These are phyloP conservation scores for Apis cerana DNA, from an alignment of 1,140 invertebrate genomes.

Conservation along the genomic window DNA sequence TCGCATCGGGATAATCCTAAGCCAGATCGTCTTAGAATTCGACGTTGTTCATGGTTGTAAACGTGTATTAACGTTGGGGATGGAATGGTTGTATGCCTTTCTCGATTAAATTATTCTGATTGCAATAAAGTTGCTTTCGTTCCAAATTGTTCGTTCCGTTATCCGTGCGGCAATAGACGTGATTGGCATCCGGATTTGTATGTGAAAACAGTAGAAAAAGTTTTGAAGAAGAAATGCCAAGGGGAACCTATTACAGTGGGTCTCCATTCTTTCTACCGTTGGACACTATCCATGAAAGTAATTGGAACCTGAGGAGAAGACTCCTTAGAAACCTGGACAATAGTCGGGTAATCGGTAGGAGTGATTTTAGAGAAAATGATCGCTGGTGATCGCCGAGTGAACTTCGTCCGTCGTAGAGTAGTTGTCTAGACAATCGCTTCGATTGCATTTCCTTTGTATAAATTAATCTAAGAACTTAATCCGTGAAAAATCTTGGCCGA, in stretches of 20 bases:
- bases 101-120: no score
- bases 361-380: background rate
- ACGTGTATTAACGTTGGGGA: no score
- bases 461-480: background rate
- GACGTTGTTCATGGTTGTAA: background rate
- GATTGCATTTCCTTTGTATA: no score
- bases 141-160: no score
- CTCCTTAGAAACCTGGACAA: background rate
- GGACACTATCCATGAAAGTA: background rate
- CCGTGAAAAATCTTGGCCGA: background rate
- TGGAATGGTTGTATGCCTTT: no score
- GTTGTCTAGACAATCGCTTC: no score
- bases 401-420: background rate
- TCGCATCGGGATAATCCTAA: slow-evolving; percentile 47
- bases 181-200: no score
- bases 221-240: background rate
- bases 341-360: background rate
- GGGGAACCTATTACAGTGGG: background rate
- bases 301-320: background rate
- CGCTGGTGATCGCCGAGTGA: background rate
- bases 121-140: no score
- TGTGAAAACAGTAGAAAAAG: no score
- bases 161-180: no score
- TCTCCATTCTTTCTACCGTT: background rate
- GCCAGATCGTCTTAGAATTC: slow-evolving; percentile 50